Conservation (phyloP, 2,797 vertebrate genomes). For the Microcaecilia unicolor region DNA sequence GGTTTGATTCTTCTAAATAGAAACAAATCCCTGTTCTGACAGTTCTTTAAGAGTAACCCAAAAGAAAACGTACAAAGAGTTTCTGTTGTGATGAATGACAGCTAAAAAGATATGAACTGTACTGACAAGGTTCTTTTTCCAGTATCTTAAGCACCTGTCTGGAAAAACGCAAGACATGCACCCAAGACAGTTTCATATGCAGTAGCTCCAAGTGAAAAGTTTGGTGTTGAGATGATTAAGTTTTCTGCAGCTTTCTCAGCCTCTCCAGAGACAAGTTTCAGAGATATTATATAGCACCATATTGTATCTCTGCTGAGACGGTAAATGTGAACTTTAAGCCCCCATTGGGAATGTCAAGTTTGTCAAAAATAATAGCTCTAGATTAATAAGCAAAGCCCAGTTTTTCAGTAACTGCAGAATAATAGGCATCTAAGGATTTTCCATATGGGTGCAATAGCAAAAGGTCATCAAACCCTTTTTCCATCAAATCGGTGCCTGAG, state of each 20-base stretch:
- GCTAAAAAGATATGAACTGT: no score
- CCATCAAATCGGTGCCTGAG: neutral
- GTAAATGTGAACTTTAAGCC: neutral
- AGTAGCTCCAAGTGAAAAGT: accelerated
- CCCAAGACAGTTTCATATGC: neutral
- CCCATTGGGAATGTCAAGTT: neutral
- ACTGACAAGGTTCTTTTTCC: constrained; percentile 20
- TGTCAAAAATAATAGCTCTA: neutral
- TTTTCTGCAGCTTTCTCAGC: neutral
- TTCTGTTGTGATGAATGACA: no score
- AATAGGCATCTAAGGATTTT: neutral
- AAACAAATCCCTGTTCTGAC: no score
- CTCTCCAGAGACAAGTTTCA: neutral
- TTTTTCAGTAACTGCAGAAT: neutral
- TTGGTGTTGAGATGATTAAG: neutral
- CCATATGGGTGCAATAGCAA: neutral
- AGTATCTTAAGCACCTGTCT: constrained; percentile 18
- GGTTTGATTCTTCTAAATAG: no score
- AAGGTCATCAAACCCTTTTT: neutral
- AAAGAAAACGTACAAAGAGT: no score
- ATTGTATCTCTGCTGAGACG: neutral
- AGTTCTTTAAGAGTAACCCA: no score
- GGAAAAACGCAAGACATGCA: constrained; percentile 1
- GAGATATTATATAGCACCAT: neutral
- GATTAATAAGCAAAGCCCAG: neutral